Conservation (phyloP, 2,113 vertebrate species). For the Etheostoma cragini region DNA sequence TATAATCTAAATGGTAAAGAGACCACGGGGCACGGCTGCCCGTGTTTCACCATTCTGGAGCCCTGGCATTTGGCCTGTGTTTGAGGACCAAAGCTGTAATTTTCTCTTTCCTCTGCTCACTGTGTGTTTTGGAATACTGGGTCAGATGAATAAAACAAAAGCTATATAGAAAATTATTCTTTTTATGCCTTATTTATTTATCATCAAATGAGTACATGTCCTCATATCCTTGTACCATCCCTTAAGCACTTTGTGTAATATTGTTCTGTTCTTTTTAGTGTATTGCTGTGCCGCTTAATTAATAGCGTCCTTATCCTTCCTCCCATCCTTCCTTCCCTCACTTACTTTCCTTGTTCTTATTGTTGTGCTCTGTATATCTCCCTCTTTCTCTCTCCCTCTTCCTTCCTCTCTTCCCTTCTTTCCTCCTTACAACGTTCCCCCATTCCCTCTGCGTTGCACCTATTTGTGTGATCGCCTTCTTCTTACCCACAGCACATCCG, state of each 20-base stretch:
- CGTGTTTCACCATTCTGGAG: slow-evolving; percentile 74
- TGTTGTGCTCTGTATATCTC: slow-evolving; percentile 13
- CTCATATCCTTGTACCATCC: slow-evolving; percentile 65
- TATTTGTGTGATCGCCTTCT: slow-evolving; percentile 66
- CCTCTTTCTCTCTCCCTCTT: slow-evolving; percentile 4
- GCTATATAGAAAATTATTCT: slow-evolving; percentile 65
- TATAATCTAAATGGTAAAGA: slow-evolving; percentile 81
- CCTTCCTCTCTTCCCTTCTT: not conserved
- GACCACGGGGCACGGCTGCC: slow-evolving; percentile 62
- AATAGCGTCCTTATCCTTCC: slow-evolving; percentile 43
- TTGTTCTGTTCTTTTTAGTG: slow-evolving; percentile 52
- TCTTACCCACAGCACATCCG: slow-evolving; percentile 75
- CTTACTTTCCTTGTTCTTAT: slow-evolving; percentile 24
- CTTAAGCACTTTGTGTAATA: slow-evolving; percentile 57
- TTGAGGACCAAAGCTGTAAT: slow-evolving; percentile 77
- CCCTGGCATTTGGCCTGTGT: slow-evolving; percentile 75
- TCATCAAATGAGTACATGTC: slow-evolving; percentile 77
- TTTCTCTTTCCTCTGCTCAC: slow-evolving; percentile 66
- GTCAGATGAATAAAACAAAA: slow-evolving; percentile 78
- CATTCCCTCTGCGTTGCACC: slow-evolving; percentile 36
- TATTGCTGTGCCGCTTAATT: slow-evolving; percentile 52
- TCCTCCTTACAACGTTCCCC: slow-evolving; percentile 43
- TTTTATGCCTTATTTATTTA: slow-evolving; percentile 73
- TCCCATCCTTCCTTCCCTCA: slow-evolving; percentile 33
- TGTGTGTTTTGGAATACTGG: slow-evolving; percentile 60